Base-by-base conservation (phyloP, 1,140 invertebrate species). In the Neodiprion pinetum region DNA sequence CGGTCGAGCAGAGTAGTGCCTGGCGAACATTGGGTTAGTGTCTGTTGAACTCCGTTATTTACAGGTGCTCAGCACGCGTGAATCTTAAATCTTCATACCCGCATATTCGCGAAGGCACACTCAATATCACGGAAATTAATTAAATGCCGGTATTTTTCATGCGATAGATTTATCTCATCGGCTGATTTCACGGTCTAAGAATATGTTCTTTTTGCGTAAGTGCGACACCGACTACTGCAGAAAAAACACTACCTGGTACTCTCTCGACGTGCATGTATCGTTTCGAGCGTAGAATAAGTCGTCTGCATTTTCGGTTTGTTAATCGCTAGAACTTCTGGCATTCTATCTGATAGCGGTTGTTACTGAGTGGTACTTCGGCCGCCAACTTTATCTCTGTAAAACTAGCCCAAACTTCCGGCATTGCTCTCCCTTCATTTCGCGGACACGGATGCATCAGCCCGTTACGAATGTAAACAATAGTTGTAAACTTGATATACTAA, bases 401-500 rank as follows among this genome's bases (percentile, higher is more conserved):
- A 61, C 11, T 17, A 61, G 53, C 53, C n/a, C 53, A 17, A 61
- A 61, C 53, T 61, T 61, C 53, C 53, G 53, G 53, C 53, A 61
- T 17, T 17, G 53, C 11, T 61, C n/a, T 17, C 53, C 11, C 53
- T 14, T 61, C 3, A 40, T 40, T 40, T 40, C 28, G 28, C 1
- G 28, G 28, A 40, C 28, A 70, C 28, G 69, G 14, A 70, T n/a
- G 1, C 14, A 28, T 70, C 28, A n/a, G 14, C 28, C 17, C 14
- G 23, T 23, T 3, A 23, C 14, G 14, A 70, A 23, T 17, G 53
- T 40, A 40, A 40, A 40, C 28, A 40, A 40, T 5, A 40, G 28
- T 40, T 40, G 5, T 40, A 4, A 40, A 2, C 28, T 40, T 40
- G 12, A 2, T 61, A 72, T 80, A 87, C 88, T 89, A 80, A 90